A percentile compares a stretch with the other conserved stretches of the same genome.
Conservation (phyloP, 2,888 invertebrate genomes). For the Philopedon plagiatum region DNA sequence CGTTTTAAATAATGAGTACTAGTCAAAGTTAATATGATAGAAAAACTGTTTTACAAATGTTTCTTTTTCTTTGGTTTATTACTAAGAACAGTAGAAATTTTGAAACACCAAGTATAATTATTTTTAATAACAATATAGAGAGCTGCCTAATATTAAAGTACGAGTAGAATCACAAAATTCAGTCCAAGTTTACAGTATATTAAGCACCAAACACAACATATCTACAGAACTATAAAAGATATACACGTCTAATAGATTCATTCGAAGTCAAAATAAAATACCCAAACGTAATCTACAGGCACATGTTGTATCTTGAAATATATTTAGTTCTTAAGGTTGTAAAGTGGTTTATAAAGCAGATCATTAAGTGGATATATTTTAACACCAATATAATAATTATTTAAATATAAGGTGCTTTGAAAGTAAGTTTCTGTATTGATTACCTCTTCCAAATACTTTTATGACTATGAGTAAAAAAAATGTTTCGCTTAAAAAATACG, state of each 20-base stretch:
- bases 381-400: neutral
- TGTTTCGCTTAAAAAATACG: too few relatives aligned
- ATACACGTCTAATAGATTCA: constrained; percentile 3
- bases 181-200: constrained; percentile 45
- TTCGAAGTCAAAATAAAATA: constrained; percentile 14
- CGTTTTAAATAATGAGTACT: neutral
- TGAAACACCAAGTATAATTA: constrained; percentile 1
- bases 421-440: too few relatives aligned
- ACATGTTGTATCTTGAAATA: constrained; percentile 20
- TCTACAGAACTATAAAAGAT: constrained; percentile 37
- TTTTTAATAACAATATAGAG: constrained; percentile 31
- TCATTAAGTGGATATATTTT: neutral
- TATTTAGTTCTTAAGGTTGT: neutral
- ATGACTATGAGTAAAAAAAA: neutral
- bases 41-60: neutral
- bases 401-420: neutral
- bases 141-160: constrained; percentile 46
- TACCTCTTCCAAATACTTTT: too few relatives aligned
- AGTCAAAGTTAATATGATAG: neutral
- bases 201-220: constrained; percentile 47
- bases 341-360: neutral
- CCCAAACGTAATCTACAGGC: constrained; percentile 34
- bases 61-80: constrained; percentile 19
- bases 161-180: constrained; percentile 51
- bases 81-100: constrained; percentile 12